Conservation (phyloP, 2,113 vertebrate genomes). For the Scatophagus argus region DNA sequence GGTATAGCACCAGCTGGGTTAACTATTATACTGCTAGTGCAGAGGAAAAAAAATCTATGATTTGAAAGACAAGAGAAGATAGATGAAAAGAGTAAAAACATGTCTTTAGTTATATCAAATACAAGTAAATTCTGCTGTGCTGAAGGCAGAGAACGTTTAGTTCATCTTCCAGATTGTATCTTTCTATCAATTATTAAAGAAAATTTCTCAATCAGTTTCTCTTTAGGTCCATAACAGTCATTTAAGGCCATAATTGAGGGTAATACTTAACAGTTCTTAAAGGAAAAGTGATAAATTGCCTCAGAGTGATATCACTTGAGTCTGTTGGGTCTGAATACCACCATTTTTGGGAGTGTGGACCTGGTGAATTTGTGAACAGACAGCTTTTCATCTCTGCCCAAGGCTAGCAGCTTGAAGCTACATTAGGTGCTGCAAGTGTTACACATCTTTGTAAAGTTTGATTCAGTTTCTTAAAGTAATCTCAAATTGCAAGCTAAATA, state of each 20-base stretch:
- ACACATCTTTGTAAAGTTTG: too few relatives aligned
- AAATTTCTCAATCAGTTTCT: too few relatives aligned
- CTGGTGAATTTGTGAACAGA: too few relatives aligned
- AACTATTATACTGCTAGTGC: slow-evolving; percentile 22
- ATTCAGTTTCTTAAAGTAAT: too few relatives aligned
- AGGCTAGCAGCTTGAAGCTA: neutral
- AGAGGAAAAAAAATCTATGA: slow-evolving; percentile 1
- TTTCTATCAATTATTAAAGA: neutral
- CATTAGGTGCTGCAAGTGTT: neutral
- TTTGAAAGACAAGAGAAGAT: neutral
- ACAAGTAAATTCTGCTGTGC: neutral
- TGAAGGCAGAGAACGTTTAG: neutral
- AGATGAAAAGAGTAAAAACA: neutral
- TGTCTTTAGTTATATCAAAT: too few relatives aligned
- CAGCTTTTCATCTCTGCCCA: too few relatives aligned
- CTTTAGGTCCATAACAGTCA: too few relatives aligned
- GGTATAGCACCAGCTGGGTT: slow-evolving; percentile 30
- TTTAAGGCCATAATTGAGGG: neutral
- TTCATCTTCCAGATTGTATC: neutral
- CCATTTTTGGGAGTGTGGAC: too few relatives aligned
- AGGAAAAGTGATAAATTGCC: neutral
- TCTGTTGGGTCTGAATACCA: neutral
- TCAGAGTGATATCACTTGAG: neutral
- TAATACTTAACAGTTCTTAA: too few relatives aligned
- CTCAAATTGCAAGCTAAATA: too few relatives aligned